Conservation (phyloP, 1,140 invertebrate genomes). For the Drosophila equinoxialis region DNA sequence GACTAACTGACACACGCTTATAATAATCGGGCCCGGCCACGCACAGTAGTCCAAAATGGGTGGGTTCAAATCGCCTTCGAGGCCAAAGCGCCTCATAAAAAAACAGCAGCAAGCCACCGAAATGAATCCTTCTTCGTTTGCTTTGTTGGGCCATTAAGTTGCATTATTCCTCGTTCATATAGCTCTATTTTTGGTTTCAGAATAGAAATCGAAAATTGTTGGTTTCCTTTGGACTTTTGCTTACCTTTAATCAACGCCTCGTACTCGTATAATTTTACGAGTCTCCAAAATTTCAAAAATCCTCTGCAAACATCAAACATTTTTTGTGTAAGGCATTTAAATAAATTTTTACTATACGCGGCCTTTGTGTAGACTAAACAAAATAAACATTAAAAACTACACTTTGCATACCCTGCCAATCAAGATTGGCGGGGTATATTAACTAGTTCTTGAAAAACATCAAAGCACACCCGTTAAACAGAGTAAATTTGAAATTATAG, state of each 20-base stretch:
- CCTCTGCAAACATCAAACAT: slow-evolving; percentile 72
- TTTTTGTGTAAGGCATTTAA: slow-evolving; percentile 60
- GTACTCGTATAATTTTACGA: slow-evolving; percentile 74
- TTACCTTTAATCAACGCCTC: slow-evolving; percentile 73
- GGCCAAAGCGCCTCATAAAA: slow-evolving; percentile 53
- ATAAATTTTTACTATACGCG: slow-evolving; percentile 72
- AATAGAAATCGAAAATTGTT: not conserved
- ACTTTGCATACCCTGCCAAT: slow-evolving; percentile 27
- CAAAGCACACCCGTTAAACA: too few species aligned
- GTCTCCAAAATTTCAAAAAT: slow-evolving; percentile 30
- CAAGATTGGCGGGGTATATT: not conserved
- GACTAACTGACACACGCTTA: slow-evolving; percentile 23
- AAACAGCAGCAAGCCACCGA: slow-evolving; percentile 56
- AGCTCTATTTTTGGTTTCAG: slow-evolving; percentile 25
- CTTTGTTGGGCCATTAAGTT: slow-evolving; percentile 60
- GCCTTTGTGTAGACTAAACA: slow-evolving; percentile 79
- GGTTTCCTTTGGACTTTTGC: slow-evolving; percentile 40
- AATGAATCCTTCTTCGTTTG: slow-evolving; percentile 28
- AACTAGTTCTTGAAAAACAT: not conserved
- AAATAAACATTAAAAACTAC: slow-evolving; percentile 67
- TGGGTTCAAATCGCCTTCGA: slow-evolving; percentile 22
- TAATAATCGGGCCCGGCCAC: slow-evolving; percentile 50
- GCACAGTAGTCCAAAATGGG: slow-evolving; percentile 43
- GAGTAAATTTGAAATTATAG: too few species aligned
- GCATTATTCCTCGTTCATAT: slow-evolving; percentile 54